phyloP scores from a whole-genome alignment of 2,113 vertebrate genomes.

The Arenaria interpres region DNA sequence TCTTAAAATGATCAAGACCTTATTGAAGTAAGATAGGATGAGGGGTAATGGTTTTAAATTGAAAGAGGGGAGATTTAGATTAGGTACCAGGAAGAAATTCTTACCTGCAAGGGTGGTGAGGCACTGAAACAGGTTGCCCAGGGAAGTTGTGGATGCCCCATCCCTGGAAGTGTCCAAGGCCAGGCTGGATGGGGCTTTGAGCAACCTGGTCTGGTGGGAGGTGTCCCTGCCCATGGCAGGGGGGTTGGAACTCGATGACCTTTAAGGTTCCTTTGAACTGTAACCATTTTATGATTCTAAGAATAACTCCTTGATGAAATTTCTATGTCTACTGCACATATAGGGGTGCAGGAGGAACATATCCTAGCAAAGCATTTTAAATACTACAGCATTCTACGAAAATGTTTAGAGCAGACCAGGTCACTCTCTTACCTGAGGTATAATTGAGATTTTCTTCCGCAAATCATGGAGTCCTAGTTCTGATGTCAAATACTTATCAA shows the following conservation, averaged over 20 bases:
- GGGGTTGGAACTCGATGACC: no score
- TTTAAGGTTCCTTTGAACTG: no score
- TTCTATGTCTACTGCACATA: background rate
- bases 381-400: background rate
- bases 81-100: no score
- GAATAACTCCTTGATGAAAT: fast-evolving
- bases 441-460: constrained; percentile 95
- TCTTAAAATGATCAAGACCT: background rate
- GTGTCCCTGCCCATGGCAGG: no score
- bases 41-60: no score
- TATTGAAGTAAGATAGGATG: background rate
- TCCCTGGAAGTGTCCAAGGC: no score
- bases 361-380: background rate
- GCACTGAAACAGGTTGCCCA: no score
- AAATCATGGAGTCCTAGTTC: constrained; percentile 93
- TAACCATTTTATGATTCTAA: background rate
- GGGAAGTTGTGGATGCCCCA: no score
- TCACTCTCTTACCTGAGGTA: constrained; percentile 86
- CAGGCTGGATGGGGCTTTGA: no score
- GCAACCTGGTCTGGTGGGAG: no score
- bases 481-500: constrained; percentile 88
- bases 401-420: background rate
- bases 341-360: background rate
- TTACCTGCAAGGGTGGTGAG: no score
- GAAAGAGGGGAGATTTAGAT: no score